Evolutionary conservation across 2,797 vertebrate species (phyloP).

Genomic region (Channa striata): DNA sequence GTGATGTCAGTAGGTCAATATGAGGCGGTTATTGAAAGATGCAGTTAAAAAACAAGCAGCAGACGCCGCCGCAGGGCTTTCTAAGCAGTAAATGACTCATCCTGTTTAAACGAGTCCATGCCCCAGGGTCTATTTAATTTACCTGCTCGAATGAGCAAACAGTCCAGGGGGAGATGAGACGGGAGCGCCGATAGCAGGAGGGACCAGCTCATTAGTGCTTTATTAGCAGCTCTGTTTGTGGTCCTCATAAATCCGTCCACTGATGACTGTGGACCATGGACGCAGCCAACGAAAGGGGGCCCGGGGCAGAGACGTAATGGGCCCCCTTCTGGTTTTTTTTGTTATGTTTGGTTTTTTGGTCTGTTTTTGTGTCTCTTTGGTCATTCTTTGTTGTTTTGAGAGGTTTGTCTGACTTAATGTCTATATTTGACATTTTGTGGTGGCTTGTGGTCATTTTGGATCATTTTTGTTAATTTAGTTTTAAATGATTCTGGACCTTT

Average conservation of each 20-base stretch:
- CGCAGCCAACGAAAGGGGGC: not conserved
- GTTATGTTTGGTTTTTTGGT: too few relatives aligned
- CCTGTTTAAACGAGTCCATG: constrained; percentile 17
- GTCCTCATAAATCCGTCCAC: not conserved
- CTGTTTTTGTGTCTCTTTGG: too few relatives aligned
- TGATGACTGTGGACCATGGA: too few relatives aligned
- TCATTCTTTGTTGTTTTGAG: too few relatives aligned
- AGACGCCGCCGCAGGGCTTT: not conserved
- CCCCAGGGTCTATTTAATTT: constrained; percentile 18
- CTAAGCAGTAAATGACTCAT: constrained; percentile 23
- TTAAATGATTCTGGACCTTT: too few relatives aligned
- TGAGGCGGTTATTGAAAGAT: not conserved
- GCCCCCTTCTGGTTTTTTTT: too few relatives aligned
- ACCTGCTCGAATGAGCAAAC: not conserved
- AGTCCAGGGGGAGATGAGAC: constrained; percentile 7
- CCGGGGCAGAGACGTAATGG: not conserved
- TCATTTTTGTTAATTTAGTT: too few relatives aligned
- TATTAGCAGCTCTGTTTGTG: constrained; percentile 6
- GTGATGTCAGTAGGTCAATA: not conserved
- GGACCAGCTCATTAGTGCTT: constrained; percentile 9
- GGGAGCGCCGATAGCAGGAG: constrained; percentile 8
- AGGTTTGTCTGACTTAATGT: too few relatives aligned
- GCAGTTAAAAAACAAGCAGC: not conserved
- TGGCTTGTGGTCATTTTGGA: too few relatives aligned
- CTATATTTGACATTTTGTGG: too few relatives aligned